Conservation (phyloP, 1,140 invertebrate species). For the Popillia japonica region DNA sequence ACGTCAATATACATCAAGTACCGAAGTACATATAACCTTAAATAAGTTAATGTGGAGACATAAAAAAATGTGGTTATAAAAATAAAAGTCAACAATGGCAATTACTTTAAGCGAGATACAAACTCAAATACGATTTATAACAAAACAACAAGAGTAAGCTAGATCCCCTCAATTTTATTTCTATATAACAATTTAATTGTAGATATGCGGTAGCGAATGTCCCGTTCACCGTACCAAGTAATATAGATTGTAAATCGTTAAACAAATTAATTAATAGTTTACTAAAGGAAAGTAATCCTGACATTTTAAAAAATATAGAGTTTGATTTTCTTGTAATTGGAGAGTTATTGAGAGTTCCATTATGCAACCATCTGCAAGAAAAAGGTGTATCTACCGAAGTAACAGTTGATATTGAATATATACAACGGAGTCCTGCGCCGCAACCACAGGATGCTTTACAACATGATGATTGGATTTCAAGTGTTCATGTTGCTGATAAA, state of each 20-base stretch:
- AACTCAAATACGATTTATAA: conserved; percentile 79
- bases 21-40: conserved; percentile 11
- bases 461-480: conserved; percentile 96
- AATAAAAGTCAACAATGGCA: conserved; percentile 10
- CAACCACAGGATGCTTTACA: conserved; percentile 88
- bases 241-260: conserved; percentile 73
- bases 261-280: conserved; percentile 85
- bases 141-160: conserved; percentile 82
- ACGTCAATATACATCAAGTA: too few relatives aligned
- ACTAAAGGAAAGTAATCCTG: conserved; percentile 69
- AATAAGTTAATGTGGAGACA: neutral
- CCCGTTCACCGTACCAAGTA: conserved; percentile 80
- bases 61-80: neutral
- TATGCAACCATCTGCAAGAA: conserved; percentile 76
- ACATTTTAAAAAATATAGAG: conserved; percentile 67
- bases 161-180: conserved; percentile 38
- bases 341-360: conserved; percentile 76
- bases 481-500: conserved; percentile 76
- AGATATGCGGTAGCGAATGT: conserved; percentile 89
- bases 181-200: conserved; percentile 47
- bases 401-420: conserved; percentile 88
- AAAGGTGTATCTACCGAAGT: conserved; percentile 76
- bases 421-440: conserved; percentile 87
- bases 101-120: conserved; percentile 56
- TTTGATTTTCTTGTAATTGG: conserved; percentile 91